These are phyloP conservation scores for Clarias pachynema DNA, from an alignment of 2,797 vertebrate genomes.

Conservation along the genomic window DNA sequence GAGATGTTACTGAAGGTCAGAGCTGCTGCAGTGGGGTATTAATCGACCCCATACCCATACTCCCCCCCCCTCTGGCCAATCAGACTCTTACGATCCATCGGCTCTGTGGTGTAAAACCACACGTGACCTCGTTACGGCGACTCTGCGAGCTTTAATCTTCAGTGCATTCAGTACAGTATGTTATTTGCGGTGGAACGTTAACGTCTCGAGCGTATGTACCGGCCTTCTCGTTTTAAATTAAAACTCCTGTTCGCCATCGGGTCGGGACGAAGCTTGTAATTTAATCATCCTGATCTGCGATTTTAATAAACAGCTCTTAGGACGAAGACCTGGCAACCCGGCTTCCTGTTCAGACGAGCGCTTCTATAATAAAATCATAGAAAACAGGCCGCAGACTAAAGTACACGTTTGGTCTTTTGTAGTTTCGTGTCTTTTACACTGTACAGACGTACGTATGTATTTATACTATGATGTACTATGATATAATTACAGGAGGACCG, in stretches of 20 bases:
- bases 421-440: neutral
- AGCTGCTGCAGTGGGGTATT: neutral
- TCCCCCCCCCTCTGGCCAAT: neutral
- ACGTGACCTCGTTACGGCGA: too few species aligned
- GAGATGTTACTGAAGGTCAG: neutral
- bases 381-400: neutral
- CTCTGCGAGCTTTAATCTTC: neutral
- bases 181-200: neutral
- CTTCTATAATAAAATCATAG: neutral
- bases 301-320: neutral
- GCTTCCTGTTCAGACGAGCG: neutral
- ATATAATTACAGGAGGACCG: slow-evolving; percentile 2
- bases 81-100: neutral
- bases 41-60: too few species aligned
- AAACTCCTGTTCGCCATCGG: neutral
- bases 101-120: neutral
- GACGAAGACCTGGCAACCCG: neutral
- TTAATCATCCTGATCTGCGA: neutral
- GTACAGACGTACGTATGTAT: neutral
- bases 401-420: neutral
- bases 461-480: neutral
- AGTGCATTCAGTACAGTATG: neutral
- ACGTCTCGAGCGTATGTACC: neutral
- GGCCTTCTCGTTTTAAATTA: too few species aligned
- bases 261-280: neutral